These are phyloP conservation scores for Echeneis naucrates DNA, from an alignment of 2,797 vertebrate genomes.

Conservation along the genomic window DNA sequence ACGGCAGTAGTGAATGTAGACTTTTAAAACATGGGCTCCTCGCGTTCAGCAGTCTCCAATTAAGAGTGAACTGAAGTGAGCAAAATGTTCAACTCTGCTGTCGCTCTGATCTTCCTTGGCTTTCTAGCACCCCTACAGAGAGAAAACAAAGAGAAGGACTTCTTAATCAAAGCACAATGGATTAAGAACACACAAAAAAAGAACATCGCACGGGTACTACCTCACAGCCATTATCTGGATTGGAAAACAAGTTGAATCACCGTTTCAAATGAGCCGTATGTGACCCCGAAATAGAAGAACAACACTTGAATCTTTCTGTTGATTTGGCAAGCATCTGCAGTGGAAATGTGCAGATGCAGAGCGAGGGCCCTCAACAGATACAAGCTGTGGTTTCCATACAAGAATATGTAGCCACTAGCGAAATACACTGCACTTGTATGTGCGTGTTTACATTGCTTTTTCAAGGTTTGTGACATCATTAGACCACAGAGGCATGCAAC, in stretches of 20 bases:
- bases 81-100: slow-evolving; percentile 68
- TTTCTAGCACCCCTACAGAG: slow-evolving; percentile 74
- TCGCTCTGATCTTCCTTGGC: slow-evolving; percentile 75
- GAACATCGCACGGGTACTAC: slow-evolving; percentile 77
- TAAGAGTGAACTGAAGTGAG: slow-evolving; percentile 77
- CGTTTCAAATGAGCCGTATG: slow-evolving; percentile 72
- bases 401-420: slow-evolving; percentile 39
- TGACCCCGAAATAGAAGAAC: slow-evolving; percentile 77
- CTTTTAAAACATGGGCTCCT: slow-evolving; percentile 63
- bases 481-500: slow-evolving; percentile 54
- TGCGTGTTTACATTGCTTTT: slow-evolving; percentile 59
- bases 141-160: slow-evolving; percentile 78
- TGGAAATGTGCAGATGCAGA: slow-evolving; percentile 41
- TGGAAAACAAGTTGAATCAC: slow-evolving; percentile 77
- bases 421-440: slow-evolving; percentile 41
- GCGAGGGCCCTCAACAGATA: slow-evolving; percentile 15
- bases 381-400: slow-evolving; percentile 15
- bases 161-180: slow-evolving; percentile 82
- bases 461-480: slow-evolving; percentile 61
- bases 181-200: slow-evolving; percentile 71
- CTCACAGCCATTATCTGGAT: slow-evolving; percentile 71
- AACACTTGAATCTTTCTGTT: slow-evolving; percentile 77
- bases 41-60: slow-evolving; percentile 52
- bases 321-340: slow-evolving; percentile 52
- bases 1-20: slow-evolving; percentile 52